These are phyloP conservation scores for Lipophrys pholis DNA, from an alignment of 2,113 vertebrate genomes.

Conservation along the genomic window DNA sequence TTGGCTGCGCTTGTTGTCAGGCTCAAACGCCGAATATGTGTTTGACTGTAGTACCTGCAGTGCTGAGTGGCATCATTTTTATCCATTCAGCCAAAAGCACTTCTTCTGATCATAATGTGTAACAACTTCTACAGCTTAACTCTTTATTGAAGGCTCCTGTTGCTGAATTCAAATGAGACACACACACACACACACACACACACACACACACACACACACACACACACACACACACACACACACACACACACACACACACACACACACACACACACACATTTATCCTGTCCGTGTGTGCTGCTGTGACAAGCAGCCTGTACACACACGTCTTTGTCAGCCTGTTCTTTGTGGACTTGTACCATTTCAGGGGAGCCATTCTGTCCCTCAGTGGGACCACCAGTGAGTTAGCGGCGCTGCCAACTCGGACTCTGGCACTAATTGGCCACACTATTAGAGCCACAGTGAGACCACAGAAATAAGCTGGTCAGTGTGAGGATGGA, in stretches of 20 bases:
- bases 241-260: constrained; percentile 30
- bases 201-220: constrained; percentile 37
- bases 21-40: neutral
- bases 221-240: constrained; percentile 15
- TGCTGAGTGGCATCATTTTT: constrained; percentile 6
- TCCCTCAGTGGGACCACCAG: constrained; percentile 80
- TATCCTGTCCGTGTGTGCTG: constrained; percentile 37
- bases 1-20: neutral
- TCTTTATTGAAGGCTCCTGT: constrained; percentile 30
- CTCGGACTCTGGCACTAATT: constrained; percentile 77
- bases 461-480: constrained; percentile 71
- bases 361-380: constrained; percentile 75
- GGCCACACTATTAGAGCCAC: constrained; percentile 71
- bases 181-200: constrained; percentile 15
- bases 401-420: constrained; percentile 67
- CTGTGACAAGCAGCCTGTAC: constrained; percentile 67
- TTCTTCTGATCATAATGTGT: constrained; percentile 16
- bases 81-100: constrained; percentile 31
- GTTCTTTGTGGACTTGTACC: constrained; percentile 77
- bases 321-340: constrained; percentile 71
- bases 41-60: constrained; percentile 1
- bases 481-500: constrained; percentile 64
- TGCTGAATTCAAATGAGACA: constrained; percentile 38
- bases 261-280: constrained; percentile 23
- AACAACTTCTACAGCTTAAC: constrained; percentile 22